Conservation (phyloP, 2,797 vertebrate species). For the Characodon lateralis region DNA sequence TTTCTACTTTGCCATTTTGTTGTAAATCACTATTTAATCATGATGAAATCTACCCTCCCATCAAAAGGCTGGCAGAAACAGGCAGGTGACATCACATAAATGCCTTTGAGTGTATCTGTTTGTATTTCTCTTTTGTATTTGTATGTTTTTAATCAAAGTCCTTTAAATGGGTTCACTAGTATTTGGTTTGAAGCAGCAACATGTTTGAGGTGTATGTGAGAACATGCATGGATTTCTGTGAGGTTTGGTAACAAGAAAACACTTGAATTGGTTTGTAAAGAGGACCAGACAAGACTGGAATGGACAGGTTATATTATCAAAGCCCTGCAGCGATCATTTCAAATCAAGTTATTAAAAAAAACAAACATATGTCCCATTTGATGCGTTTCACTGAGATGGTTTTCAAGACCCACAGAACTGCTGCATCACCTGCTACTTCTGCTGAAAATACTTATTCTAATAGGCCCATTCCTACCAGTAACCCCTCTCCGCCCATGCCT, state of each 20-base stretch:
- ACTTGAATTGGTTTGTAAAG: background rate
- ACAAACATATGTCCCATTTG: background rate
- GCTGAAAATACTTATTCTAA: background rate
- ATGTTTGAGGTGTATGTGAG: background rate
- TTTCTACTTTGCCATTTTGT: background rate
- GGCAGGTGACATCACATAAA: background rate
- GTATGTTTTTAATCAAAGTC: background rate
- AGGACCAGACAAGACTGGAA: background rate
- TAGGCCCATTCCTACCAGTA: background rate
- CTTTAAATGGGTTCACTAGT: background rate
- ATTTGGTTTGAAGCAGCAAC: background rate
- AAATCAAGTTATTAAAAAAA: background rate
- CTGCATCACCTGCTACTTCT: background rate
- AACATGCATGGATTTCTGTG: background rate
- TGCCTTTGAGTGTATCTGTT: background rate
- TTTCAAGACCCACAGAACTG: background rate
- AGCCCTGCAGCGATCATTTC: background rate
- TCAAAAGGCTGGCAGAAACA: too few relatives aligned
- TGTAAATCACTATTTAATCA: background rate
- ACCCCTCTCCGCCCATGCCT: background rate
- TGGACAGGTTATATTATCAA: background rate
- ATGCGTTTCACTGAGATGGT: background rate
- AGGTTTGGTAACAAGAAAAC: background rate
- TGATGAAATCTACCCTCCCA: background rate
- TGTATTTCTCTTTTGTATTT: background rate